Evolutionary conservation across 2,888 invertebrate genomes (phyloP).

Genomic region (Dolichomitus sp.): DNA sequence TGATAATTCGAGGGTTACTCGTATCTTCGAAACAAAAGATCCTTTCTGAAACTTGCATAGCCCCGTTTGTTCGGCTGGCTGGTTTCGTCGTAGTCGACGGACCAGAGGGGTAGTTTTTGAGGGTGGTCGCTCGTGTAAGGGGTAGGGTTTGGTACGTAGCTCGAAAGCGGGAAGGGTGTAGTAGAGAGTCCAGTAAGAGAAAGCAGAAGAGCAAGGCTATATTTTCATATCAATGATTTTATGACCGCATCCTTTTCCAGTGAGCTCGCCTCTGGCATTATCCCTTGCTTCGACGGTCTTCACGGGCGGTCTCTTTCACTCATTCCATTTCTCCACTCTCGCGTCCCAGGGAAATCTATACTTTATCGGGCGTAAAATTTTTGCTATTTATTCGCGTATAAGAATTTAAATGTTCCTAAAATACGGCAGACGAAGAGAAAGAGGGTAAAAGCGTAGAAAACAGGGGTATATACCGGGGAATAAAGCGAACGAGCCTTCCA

Average conservation of each 20-base stretch:
- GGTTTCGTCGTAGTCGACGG: conserved; percentile 75
- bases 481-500: conserved; percentile 64
- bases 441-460: conserved; percentile 57
- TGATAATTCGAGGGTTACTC: conserved; percentile 36
- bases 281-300: conserved; percentile 64
- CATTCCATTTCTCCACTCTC: conserved; percentile 58
- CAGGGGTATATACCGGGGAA: conserved; percentile 52
- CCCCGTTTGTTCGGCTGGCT: conserved; percentile 76
- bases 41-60: conserved; percentile 66
- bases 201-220: conserved; percentile 74
- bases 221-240: conserved; percentile 87
- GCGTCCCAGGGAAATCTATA: conserved; percentile 84
- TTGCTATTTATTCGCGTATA: conserved; percentile 86
- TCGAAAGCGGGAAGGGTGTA: conserved; percentile 52
- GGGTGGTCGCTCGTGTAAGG: conserved; percentile 27
- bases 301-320: conserved; percentile 67
- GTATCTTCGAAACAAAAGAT: conserved; percentile 77
- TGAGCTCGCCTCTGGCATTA: conserved; percentile 61
- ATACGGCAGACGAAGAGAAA: conserved; percentile 73
- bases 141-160: conserved; percentile 12
- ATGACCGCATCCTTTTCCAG: conserved; percentile 78
- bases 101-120: conserved; percentile 41
- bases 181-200: conserved; percentile 23
- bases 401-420: conserved; percentile 86
- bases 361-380: conserved; percentile 86